Evolutionary conservation across 2,113 vertebrate genomes (phyloP), one percentile per base, ranked within the genome.

Genomic region (Bufo gargarizans): DNA sequence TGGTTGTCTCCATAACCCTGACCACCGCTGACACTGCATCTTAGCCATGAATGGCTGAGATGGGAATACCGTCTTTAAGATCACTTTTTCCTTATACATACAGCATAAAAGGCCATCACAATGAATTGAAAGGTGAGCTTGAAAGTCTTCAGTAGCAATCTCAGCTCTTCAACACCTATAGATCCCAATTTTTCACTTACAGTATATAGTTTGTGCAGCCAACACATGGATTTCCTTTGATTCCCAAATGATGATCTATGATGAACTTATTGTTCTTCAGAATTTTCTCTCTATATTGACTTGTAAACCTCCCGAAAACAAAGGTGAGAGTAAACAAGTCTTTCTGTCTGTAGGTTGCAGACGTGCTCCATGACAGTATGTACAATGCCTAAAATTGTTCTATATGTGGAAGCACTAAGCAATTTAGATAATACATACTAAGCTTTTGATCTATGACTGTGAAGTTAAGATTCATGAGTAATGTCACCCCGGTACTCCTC

Each of bases 401-500:
- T 69, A 69, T 5, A 45, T 6, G 61, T 47, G 47, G 61, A 82
- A 47, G 3, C 45, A 67, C 61, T 50, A 50, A 67, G 47, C 81
- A 82, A 67, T 82, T 84, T 84, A n/a, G 47, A 50, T 72, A 84
- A 85, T 85, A 85, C 69, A 74, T 85, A 47, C 53, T 8, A 5
- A 17, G 22, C 63, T 85, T 85, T 74, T 85, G 69, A 85, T 74
- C 83, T 55, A 84, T 55, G 82, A 50, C 65, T 56, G 49, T 71
- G 82, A 71, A 72, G 71, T 84, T 56, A 84, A 55, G 63, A 84
- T 84, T 84, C 69, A 85, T 72, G 67, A 56, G 53, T 72, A 47
- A 58, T 85, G 55, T 74, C 55, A 85, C 53, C 69, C 69, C 49
- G 43, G 53, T 76, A 74, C 53, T 85, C 14, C 69, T 85, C 45